A percentile compares a stretch with the other conserved stretches of the same genome.
Evolutionary conservation across 1,140 invertebrate species (phyloP).

Genomic region (Aphelinus atriplicis): DNA sequence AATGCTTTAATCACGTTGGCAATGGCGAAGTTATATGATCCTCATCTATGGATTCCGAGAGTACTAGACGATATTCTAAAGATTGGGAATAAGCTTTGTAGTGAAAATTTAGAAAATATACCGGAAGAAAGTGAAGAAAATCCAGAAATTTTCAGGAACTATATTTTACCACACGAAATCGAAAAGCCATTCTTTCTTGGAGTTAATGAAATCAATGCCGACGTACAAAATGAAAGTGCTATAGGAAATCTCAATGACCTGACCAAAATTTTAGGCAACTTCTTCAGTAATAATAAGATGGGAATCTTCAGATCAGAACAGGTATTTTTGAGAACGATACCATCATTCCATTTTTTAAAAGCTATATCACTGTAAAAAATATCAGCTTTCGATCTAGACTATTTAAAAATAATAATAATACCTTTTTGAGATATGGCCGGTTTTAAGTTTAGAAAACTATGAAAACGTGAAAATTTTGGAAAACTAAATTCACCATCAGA

Average conservation of each 20-base stretch:
- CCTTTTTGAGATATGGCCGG: too few species aligned
- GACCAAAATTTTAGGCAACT: slow-evolving; percentile 43
- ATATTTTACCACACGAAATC: slow-evolving; percentile 62
- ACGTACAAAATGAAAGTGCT: slow-evolving; percentile 48
- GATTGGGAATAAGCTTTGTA: slow-evolving; percentile 53
- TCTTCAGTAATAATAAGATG: slow-evolving; percentile 50
- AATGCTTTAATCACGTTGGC: slow-evolving; percentile 52
- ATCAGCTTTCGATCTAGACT: too few species aligned
- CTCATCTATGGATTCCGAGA: slow-evolving; percentile 55
- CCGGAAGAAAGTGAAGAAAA: slow-evolving; percentile 48
- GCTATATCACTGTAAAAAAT: too few species aligned
- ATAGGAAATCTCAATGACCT: slow-evolving; percentile 45
- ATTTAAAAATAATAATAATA: too few species aligned
- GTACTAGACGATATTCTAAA: slow-evolving; percentile 60
- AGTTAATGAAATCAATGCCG: slow-evolving; percentile 48
- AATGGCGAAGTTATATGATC: slow-evolving; percentile 57
- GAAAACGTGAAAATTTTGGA: too few species aligned
- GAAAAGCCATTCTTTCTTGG: slow-evolving; percentile 58
- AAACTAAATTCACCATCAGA: too few species aligned
- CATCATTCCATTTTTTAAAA: neutral
- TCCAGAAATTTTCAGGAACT: slow-evolving; percentile 53
- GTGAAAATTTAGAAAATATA: slow-evolving; percentile 59
- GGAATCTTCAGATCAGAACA: slow-evolving; percentile 53
- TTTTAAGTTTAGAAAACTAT: too few species aligned
- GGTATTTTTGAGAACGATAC: neutral